Evolutionary conservation across 1,140 invertebrate species (phyloP), one percentile per base, ranked within the genome.

Genomic region (Battus philenor): DNA sequence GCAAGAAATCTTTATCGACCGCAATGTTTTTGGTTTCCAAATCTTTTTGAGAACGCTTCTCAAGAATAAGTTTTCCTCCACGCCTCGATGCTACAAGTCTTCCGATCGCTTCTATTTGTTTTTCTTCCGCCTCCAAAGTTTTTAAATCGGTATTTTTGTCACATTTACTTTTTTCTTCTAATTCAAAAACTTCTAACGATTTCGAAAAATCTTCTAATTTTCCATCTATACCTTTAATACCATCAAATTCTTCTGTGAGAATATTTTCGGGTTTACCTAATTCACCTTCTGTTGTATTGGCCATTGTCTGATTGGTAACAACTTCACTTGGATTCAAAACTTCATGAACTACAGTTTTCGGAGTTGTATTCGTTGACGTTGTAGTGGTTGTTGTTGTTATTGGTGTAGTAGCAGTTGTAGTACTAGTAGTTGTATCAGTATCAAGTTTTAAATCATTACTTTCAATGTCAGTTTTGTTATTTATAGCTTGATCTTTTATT

Each of bases 81-180:
- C 79, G 63, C 47, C 73, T 71, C 0, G 80, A 72, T 27, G 79
- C 78, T 32, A 87, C 47, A 4, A 84, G 52, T 49, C 83, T 68
- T 6, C 86, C 86, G 4, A 87, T 86, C 15, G 81, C 86, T 67
- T 86, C 86, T 36, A 87, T 87, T 50, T 87, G 86, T 46, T 65
- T 78, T 17, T 86, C 86, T 59, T 87, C 86, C 1, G 84, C 82
- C 59, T 84, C 72, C 31, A 86, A 56, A 29, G 73, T 77, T 71
- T 83, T 86, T 1, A 78, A 50, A 65, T 83, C 63, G 1, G 74
- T 46, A 48, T 59, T 36, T 33, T 76, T 79, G 27, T 80, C 74
- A n/a, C 62, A 68, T 39, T 55, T 50, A 48, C 77, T 82, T 15
- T 59, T 61, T 17, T 86, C 82, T 41, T 87, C 81, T 33, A 87